A percentile compares a stretch with the other conserved stretches of the same genome.
Conservation (phyloP, 2,113 vertebrate genomes). For the Bubo bubo region DNA sequence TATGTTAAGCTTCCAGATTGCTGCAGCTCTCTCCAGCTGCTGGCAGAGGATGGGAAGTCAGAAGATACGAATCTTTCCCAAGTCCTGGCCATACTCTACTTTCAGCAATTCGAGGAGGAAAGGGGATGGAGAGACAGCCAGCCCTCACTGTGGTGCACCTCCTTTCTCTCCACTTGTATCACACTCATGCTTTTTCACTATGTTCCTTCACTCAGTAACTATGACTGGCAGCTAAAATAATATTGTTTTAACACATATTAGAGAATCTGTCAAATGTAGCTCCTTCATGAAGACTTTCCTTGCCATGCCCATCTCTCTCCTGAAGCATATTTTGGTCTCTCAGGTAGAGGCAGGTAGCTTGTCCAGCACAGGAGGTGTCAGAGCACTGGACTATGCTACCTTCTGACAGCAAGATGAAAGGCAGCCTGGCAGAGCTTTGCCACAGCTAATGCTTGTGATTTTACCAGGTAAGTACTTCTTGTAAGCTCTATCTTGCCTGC, state of each 20-base stretch:
- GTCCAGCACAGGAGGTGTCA: rapidly evolving
- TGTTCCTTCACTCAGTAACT: background rate
- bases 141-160: rapidly evolving
- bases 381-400: background rate
- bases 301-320: background rate
- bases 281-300: background rate
- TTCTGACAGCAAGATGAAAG: background rate
- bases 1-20: background rate
- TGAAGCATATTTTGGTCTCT: background rate
- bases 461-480: background rate
- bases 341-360: background rate
- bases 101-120: background rate
- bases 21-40: background rate
- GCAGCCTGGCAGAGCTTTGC: background rate
- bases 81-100: background rate
- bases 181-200: background rate
- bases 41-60: background rate
- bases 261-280: background rate
- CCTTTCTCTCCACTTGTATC: background rate
- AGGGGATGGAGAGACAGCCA: background rate
- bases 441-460: background rate
- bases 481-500: background rate
- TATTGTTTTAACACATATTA: background rate
- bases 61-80: background rate
- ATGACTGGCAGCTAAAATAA: background rate